A percentile compares a stretch with the other conserved stretches of the same genome.
Conservation (phyloP, 2,888 invertebrate species). For the Helicoverpa assulta region DNA sequence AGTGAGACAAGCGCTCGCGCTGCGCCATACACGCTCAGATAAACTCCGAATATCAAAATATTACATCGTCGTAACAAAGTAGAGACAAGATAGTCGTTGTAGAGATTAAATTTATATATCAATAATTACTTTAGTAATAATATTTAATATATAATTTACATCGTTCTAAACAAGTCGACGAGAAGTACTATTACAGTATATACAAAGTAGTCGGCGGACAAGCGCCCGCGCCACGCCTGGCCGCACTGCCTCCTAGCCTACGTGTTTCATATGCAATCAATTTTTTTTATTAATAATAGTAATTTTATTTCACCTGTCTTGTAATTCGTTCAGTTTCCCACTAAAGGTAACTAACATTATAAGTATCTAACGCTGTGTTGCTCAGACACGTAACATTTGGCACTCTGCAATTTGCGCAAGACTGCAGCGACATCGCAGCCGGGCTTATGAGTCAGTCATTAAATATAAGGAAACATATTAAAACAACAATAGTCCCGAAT, state of each 20-base stretch:
- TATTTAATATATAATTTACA: conserved; percentile 69
- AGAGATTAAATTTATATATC: conserved; percentile 69
- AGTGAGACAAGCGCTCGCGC: conserved; percentile 58
- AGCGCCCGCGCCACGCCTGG: conserved; percentile 6
- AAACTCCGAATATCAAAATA: conserved; percentile 85
- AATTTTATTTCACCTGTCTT: conserved; percentile 79
- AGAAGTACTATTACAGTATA: conserved; percentile 67
- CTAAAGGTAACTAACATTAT: conserved; percentile 49
- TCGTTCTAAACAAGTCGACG: conserved; percentile 64
- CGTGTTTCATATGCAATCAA: conserved; percentile 63
- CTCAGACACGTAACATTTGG: conserved; percentile 13
- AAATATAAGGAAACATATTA: conserved; percentile 10
- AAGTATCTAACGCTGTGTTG: conserved; percentile 21
- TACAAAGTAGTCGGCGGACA: conserved; percentile 60
- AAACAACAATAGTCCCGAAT: conserved; percentile 11
- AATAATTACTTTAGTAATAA: conserved; percentile 62
- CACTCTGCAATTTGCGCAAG: conserved; percentile 14
- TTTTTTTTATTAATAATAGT: conserved; percentile 62
- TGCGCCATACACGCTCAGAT: conserved; percentile 67
- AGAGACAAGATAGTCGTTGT: conserved; percentile 81
- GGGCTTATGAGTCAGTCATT: background rate
- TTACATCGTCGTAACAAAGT: conserved; percentile 79
- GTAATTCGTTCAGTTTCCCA: conserved; percentile 84
- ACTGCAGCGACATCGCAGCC: background rate
- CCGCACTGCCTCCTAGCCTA: conserved; percentile 61